A percentile compares a stretch with the other conserved stretches of the same genome.
phyloP scores from a whole-genome alignment of 1,140 invertebrate genomes.

The Drosophila obscura region DNA sequence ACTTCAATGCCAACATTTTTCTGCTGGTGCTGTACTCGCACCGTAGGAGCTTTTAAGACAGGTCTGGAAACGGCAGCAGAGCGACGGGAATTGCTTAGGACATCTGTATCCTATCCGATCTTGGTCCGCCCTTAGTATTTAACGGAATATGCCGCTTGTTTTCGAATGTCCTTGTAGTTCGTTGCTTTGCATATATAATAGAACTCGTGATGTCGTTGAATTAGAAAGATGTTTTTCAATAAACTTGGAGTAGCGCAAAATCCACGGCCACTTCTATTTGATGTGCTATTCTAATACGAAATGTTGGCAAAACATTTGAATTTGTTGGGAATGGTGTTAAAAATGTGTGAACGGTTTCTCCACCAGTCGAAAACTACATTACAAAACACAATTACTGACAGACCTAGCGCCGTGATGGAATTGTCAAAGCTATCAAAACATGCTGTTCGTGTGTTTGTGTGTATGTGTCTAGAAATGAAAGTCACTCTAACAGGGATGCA shows the following conservation, averaged over 20 bases:
- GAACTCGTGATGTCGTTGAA: constrained; percentile 41
- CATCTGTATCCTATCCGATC: too few species aligned
- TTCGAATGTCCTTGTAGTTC: constrained; percentile 4
- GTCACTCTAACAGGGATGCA: constrained; percentile 1
- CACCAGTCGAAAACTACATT: constrained; percentile 75
- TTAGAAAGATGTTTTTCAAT: constrained; percentile 37
- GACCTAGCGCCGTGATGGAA: constrained; percentile 19
- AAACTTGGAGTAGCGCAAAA: constrained; percentile 56
- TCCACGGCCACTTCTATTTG: constrained; percentile 59
- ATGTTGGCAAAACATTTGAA: constrained; percentile 72
- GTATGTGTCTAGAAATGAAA: too few species aligned
- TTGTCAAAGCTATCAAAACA: constrained; percentile 44
- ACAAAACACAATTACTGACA: constrained; percentile 49
- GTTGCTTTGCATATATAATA: constrained; percentile 59
- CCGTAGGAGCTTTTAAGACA: background rate
- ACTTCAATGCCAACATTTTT: constrained; percentile 43
- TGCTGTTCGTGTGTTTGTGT: too few species aligned
- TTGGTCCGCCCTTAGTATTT: background rate
- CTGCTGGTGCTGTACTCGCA: background rate
- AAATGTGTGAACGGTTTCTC: constrained; percentile 72
- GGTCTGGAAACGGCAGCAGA: too few species aligned
- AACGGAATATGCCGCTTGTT: background rate
- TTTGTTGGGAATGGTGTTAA: constrained; percentile 72
- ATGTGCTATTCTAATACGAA: constrained; percentile 45
- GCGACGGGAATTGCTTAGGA: too few species aligned